phyloP scores from a whole-genome alignment of 2,888 invertebrate genomes.

The Scaptomyza caliginosa region DNA sequence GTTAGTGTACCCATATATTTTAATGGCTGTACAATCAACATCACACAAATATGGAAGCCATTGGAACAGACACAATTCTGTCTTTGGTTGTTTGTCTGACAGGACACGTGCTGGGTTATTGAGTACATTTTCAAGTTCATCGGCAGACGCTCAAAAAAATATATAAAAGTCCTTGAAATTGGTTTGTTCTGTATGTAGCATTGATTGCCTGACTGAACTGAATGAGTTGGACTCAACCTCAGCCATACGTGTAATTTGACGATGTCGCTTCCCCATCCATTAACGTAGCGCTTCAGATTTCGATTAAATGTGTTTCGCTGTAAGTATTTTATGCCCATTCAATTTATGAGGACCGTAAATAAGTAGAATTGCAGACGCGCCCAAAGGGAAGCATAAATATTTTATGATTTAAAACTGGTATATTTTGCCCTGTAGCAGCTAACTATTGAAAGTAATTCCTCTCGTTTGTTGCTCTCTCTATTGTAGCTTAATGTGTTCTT shows the following conservation, averaged over 20 bases:
- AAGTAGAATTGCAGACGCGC: constrained; percentile 54
- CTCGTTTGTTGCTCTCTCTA: background rate
- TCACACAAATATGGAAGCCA: constrained; percentile 54
- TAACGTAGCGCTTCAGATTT: constrained; percentile 43
- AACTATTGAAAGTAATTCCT: constrained; percentile 22
- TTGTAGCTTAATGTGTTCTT: constrained; percentile 3
- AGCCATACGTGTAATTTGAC: constrained; percentile 6
- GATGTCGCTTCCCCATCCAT: constrained; percentile 30
- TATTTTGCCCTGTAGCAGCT: constrained; percentile 4
- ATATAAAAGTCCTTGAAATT: constrained; percentile 32
- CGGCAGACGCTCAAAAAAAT: constrained; percentile 10
- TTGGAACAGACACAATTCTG: constrained; percentile 52
- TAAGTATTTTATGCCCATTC: constrained; percentile 62
- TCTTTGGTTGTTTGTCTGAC: constrained; percentile 30
- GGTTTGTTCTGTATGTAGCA: constrained; percentile 30
- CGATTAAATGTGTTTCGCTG: constrained; percentile 62
- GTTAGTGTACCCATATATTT: constrained; percentile 33
- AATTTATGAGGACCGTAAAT: constrained; percentile 67
- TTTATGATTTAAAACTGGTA: constrained; percentile 64
- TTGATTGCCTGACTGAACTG: constrained; percentile 1
- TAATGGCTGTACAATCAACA: constrained; percentile 49
- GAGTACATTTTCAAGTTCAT: constrained; percentile 36
- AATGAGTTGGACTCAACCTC: constrained; percentile 31
- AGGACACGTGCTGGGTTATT: constrained; percentile 56
- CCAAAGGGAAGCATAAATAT: constrained; percentile 54